Conservation (phyloP, 2,888 invertebrate species). For the Corythucha ciliata region DNA sequence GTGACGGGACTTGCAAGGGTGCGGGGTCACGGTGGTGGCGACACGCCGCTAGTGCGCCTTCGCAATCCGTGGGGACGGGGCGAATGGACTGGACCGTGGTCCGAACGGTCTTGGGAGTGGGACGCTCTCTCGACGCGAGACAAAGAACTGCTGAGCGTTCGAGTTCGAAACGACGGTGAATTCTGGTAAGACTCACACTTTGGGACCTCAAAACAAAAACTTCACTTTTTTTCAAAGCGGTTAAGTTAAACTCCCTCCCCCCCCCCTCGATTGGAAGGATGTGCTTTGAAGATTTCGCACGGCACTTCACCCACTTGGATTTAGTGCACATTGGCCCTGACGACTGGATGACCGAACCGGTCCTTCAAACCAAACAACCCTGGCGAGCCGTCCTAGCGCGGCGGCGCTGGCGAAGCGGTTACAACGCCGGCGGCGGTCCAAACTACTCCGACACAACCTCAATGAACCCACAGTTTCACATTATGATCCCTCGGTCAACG, state of each 20-base stretch:
- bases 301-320: conserved; percentile 57
- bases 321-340: conserved; percentile 68
- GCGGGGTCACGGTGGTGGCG: conserved; percentile 49
- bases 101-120: conserved; percentile 60
- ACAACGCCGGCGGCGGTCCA: conserved; percentile 64
- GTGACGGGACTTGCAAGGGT: conserved; percentile 63
- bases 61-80: conserved; percentile 56
- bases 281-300: conserved; percentile 59
- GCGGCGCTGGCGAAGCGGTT: conserved; percentile 56
- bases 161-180: conserved; percentile 57
- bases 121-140: conserved; percentile 53
- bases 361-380: conserved; percentile 56
- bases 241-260: no score
- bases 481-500: conserved; percentile 54
- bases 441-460: conserved; percentile 52
- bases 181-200: conserved; percentile 53
- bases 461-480: conserved; percentile 61
- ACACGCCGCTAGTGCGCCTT: conserved; percentile 52
- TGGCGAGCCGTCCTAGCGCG: conserved; percentile 62
- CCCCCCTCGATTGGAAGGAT: no score
- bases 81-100: conserved; percentile 65
- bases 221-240: not conserved
- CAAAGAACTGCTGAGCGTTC: conserved; percentile 53
- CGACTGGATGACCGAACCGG: conserved; percentile 61
- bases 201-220: not conserved